Base-by-base conservation (phyloP, 2,888 invertebrate genomes). In the Patella ulyssiponensis region DNA sequence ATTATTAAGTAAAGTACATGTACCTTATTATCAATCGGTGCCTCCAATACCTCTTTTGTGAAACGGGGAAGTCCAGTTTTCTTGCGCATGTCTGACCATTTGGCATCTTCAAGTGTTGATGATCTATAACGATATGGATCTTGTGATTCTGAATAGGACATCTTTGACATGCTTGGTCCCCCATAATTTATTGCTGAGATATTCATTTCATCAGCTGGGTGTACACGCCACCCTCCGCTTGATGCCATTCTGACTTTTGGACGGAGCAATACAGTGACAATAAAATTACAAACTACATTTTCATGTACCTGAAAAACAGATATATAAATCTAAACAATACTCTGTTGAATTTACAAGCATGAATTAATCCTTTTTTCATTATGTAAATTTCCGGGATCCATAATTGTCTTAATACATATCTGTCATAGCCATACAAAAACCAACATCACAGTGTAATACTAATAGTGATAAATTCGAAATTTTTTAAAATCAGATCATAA, bases 1-100 rank as follows among this genome's bases (percentile, higher is more conserved):
- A 44, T 44, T 44, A 44, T 44, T 44, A 44, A 44, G 44, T 44
- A 44, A 44, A 44, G 7, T 51, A 23, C 58, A 44, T 9, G 7
- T 51, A 23, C 58, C 33, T 44, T 15, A 23, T 73, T 23, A 53
- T 69, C 15, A 20, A 73, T 23, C 20, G 53, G 17, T 64, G 12
- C 69, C 71, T 2, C 76, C 20, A 33, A 72, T 53, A 76, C 77
- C 74, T 56, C 77, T 56, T 76, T 72, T 9, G 83, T 83, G 23
- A 84, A 81, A 2, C 85, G 78, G 0, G 82, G 81, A 82, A 87
- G 80, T 23, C 85, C 83, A n/a, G 85, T 82, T 71, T 84, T 84
- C 74, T 87, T 87, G 56, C 86, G 79, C 77, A 86, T 86, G 20
- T 86, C 86, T 53, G 84, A 81, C 83, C 83, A 88, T 69, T 86